A percentile compares a stretch with the other conserved stretches of the same genome.
Evolutionary conservation across 2,797 vertebrate species (phyloP).

Genomic region (Antennarius maculatus): DNA sequence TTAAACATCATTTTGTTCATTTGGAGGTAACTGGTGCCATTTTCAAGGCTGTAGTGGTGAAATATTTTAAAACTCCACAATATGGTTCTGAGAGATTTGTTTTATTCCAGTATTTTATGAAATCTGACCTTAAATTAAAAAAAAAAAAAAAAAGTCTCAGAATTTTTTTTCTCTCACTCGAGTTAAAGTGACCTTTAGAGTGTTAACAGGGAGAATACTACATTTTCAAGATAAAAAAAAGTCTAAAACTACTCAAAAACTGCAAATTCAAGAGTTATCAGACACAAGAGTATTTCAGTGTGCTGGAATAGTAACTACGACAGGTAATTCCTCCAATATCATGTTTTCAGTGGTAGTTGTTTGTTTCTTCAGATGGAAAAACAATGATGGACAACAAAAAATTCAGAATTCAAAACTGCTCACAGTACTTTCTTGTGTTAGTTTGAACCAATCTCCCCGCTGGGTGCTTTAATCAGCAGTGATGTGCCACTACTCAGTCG

Average conservation of each 20-base stretch:
- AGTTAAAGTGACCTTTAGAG: neutral
- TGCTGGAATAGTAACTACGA: slow-evolving; percentile 19
- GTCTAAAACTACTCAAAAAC: too few species aligned
- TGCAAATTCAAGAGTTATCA: neutral
- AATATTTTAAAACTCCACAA: slow-evolving; percentile 2
- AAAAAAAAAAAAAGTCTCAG: neutral
- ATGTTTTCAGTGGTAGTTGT: slow-evolving; percentile 16
- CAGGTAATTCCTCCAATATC: slow-evolving; percentile 2
- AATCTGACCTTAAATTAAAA: slow-evolving; percentile 6
- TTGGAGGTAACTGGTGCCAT: slow-evolving; percentile 59
- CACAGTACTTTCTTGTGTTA: slow-evolving; percentile 50
- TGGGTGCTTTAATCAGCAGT: slow-evolving; percentile 77
- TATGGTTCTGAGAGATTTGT: neutral
- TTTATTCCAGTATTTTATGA: slow-evolving; percentile 9
- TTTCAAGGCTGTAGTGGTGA: slow-evolving; percentile 28
- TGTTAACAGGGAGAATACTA: slow-evolving; percentile 1
- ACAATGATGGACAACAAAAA: slow-evolving; percentile 51
- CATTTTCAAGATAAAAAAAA: too few species aligned
- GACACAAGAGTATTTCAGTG: neutral
- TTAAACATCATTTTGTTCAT: slow-evolving; percentile 81
- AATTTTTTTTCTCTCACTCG: neutral
- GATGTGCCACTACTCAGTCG: slow-evolving; percentile 73
- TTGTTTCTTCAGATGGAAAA: slow-evolving; percentile 19
- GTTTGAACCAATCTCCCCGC: slow-evolving; percentile 57
- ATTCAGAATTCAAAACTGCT: slow-evolving; percentile 56